A percentile compares a stretch with the other conserved stretches of the same genome.
Evolutionary conservation across 2,888 invertebrate genomes (phyloP).

Genomic region (Phymatocera aterrima): DNA sequence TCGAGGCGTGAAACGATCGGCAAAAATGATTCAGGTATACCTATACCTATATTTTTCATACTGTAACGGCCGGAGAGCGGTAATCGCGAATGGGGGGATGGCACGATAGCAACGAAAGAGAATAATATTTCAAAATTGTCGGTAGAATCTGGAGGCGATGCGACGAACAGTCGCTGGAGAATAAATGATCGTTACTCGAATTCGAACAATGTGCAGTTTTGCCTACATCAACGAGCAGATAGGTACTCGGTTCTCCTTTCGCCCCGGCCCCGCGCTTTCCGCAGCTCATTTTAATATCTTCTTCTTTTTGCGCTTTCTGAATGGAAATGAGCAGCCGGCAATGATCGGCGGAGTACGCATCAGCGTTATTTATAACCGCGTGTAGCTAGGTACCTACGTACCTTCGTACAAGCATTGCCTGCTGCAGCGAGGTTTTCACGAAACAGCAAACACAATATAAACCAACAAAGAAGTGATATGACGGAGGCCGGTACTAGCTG

Average conservation of each 20-base stretch:
- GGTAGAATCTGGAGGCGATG: background rate
- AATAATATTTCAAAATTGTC: background rate
- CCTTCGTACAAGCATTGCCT: background rate
- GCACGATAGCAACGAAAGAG: too few species aligned
- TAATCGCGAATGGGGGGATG: too few species aligned
- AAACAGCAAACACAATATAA: background rate
- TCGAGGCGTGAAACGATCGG: background rate
- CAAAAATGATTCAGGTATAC: background rate
- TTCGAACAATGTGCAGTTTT: conserved; percentile 4
- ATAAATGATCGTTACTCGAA: background rate
- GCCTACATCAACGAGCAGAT: too few species aligned
- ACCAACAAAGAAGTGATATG: background rate
- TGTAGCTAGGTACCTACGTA: background rate
- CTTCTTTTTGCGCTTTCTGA: background rate
- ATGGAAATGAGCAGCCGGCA: conserved; percentile 9
- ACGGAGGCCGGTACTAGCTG: background rate
- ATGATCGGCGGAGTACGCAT: conserved; percentile 2
- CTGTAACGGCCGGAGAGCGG: too few species aligned
- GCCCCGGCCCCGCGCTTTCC: background rate
- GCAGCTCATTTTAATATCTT: background rate
- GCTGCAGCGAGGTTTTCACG: background rate
- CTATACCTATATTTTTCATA: too few species aligned
- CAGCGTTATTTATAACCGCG: conserved; percentile 14
- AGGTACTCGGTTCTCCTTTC: background rate
- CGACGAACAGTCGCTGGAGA: background rate